Evolutionary conservation across 2,888 invertebrate species (phyloP).

Genomic region (Drosophila diplacantha): DNA sequence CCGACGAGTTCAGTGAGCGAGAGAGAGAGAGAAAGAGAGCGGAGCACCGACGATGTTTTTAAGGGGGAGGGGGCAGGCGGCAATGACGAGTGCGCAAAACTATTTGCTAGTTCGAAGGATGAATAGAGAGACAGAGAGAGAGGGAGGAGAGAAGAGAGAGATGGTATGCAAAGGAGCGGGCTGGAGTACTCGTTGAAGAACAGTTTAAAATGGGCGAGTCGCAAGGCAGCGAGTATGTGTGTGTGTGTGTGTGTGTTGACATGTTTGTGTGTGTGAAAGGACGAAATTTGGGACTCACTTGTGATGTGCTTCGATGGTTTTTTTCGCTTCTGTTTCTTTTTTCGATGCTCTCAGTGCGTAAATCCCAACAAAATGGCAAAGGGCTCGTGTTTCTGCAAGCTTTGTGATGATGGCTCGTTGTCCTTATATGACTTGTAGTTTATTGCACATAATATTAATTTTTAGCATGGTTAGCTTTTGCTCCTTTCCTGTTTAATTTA

Average conservation of each 20-base stretch:
- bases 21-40: neutral
- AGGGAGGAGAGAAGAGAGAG: conserved; percentile 11
- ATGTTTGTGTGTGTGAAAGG: conserved; percentile 46
- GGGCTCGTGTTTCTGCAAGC: conserved; percentile 26
- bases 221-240: conserved; percentile 54
- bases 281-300: conserved; percentile 64
- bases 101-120: conserved; percentile 42
- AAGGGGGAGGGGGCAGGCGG: conserved; percentile 31
- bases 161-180: conserved; percentile 30
- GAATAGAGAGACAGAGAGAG: conserved; percentile 31
- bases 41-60: conserved; percentile 23
- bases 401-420: conserved; percentile 14
- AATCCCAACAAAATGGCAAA: conserved; percentile 38
- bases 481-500: conserved; percentile 14
- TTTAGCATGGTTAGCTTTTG: conserved; percentile 15
- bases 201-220: conserved; percentile 45
- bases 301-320: conserved; percentile 56
- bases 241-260: conserved; percentile 41
- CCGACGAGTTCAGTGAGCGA: conserved; percentile 42
- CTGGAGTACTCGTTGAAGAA: conserved; percentile 21
- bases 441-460: conserved; percentile 62
- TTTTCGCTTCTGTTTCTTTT: conserved; percentile 31
- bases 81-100: conserved; percentile 60
- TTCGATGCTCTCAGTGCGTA: conserved; percentile 26
- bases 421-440: conserved; percentile 36